Evolutionary conservation across 1,140 invertebrate species (phyloP).

Genomic region (Pissodes strobi): DNA sequence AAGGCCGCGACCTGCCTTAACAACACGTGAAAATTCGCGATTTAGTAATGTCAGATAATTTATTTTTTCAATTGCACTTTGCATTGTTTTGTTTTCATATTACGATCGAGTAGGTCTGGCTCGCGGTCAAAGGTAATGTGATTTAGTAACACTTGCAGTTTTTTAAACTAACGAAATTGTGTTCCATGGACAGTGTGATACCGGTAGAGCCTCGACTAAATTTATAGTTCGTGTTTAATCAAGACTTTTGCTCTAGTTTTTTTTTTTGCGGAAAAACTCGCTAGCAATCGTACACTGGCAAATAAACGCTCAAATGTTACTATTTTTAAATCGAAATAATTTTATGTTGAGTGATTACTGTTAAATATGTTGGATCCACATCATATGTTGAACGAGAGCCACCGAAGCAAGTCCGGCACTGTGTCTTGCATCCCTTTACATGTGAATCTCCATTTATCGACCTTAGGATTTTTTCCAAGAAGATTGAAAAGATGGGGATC

Average conservation of each 20-base stretch:
- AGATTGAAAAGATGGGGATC: constrained; percentile 69
- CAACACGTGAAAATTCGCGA: neutral
- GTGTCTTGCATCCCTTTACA: constrained; percentile 58
- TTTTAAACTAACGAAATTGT: neutral
- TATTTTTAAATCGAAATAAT: neutral
- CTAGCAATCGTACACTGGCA: neutral
- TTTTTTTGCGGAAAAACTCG: neutral
- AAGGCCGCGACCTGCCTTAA: constrained; percentile 32
- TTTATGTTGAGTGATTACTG: neutral
- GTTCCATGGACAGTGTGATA: too few species aligned
- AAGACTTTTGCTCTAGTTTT: neutral
- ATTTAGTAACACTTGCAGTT: constrained; percentile 6
- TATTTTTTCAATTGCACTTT: constrained; percentile 1
- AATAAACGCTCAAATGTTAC: too few species aligned
- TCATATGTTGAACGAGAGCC: constrained; percentile 42
- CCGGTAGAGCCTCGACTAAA: too few species aligned
- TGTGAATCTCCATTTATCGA: constrained; percentile 56
- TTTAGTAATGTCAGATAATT: neutral
- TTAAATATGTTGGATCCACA: constrained; percentile 37
- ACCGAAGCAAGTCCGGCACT: constrained; percentile 53
- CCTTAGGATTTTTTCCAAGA: constrained; percentile 60
- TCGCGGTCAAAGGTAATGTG: neutral
- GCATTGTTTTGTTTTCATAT: neutral
- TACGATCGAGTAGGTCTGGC: neutral
- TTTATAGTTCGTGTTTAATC: too few species aligned